Conservation (phyloP, 2,888 invertebrate species). For the Scaptomyza caliginosa region DNA sequence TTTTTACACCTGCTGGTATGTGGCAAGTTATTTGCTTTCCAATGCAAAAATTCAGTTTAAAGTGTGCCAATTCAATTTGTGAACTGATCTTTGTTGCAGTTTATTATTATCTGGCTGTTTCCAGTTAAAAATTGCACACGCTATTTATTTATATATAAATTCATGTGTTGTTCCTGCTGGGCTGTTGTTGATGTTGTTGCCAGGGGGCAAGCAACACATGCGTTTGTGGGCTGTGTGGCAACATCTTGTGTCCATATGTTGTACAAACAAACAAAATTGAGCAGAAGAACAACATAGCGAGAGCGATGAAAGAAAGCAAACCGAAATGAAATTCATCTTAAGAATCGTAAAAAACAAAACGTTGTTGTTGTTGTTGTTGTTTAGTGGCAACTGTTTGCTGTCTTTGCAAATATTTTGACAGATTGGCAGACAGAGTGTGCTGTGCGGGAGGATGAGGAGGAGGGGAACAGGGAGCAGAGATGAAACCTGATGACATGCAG, state of each 20-base stretch:
- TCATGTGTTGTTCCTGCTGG: neutral
- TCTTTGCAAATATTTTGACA: slow-evolving; percentile 61
- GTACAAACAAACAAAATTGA: slow-evolving; percentile 72
- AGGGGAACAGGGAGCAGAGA: neutral
- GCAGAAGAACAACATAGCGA: slow-evolving; percentile 19
- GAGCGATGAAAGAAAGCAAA: slow-evolving; percentile 20
- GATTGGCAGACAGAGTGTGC: slow-evolving; percentile 11
- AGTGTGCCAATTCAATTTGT: slow-evolving; percentile 42
- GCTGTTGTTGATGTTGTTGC: neutral
- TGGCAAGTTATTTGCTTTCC: slow-evolving; percentile 8
- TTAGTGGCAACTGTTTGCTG: slow-evolving; percentile 57
- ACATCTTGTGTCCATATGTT: slow-evolving; percentile 75
- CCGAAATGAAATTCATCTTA: slow-evolving; percentile 49
- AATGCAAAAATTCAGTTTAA: slow-evolving; percentile 28
- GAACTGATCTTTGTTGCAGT: slow-evolving; percentile 48
- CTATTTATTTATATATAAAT: neutral
- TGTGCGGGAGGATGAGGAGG: neutral
- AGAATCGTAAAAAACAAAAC: slow-evolving; percentile 36
- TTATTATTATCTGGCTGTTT: slow-evolving; percentile 20
- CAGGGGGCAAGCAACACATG: slow-evolving; percentile 43
- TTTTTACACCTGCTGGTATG: neutral
- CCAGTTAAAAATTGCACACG: slow-evolving; percentile 35
- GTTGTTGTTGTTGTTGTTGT: slow-evolving; percentile 11
- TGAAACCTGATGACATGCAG: slow-evolving; percentile 57
- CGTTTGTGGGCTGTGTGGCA: slow-evolving; percentile 46